Conservation (phyloP, 2,797 vertebrate genomes). For the Gephyroberyx darwinii region DNA sequence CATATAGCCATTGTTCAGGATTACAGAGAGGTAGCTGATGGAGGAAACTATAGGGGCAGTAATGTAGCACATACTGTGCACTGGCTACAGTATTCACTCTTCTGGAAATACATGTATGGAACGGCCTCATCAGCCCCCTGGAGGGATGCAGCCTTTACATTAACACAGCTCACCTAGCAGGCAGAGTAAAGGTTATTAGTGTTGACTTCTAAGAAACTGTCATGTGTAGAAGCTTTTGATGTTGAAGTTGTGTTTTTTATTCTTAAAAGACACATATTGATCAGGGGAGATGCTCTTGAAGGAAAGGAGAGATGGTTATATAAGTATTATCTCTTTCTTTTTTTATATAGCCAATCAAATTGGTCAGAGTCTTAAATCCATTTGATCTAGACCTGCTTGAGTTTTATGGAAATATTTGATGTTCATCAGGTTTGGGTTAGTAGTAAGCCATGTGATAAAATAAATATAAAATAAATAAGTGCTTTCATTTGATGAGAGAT, state of each 20-base stretch:
- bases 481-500: background rate
- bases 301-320: background rate
- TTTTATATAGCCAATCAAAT: too few relatives aligned
- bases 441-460: background rate
- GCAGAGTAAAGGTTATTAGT: slow-evolving; percentile 9
- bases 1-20: slow-evolving; percentile 37
- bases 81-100: slow-evolving; percentile 65
- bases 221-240: background rate
- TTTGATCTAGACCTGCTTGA: background rate
- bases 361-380: too few relatives aligned
- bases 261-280: background rate
- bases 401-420: background rate
- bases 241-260: background rate
- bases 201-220: background rate
- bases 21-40: slow-evolving; percentile 74
- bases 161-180: slow-evolving; percentile 72
- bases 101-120: slow-evolving; percentile 74
- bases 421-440: background rate
- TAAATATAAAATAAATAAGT: background rate
- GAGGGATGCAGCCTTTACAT: slow-evolving; percentile 71
- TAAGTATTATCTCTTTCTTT: background rate
- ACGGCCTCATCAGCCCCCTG: slow-evolving; percentile 72
- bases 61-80: slow-evolving; percentile 61
- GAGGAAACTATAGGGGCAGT: slow-evolving; percentile 61
- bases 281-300: background rate